Base-by-base conservation (phyloP, 2,113 vertebrate species). In the Myxocyprinus asiaticus region DNA sequence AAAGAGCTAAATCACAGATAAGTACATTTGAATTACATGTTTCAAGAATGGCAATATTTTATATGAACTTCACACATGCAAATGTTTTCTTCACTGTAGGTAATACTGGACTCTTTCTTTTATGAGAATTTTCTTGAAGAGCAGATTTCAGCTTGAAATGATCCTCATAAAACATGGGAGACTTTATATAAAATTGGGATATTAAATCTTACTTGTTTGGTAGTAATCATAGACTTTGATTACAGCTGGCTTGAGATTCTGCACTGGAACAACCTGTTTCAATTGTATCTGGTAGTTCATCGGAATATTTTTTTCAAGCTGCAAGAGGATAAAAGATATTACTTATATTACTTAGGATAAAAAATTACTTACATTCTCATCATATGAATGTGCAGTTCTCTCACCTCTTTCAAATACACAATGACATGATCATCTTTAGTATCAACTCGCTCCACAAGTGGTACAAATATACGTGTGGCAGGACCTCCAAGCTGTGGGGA, bases 171-270 rank as follows among this genome's bases (percentile, higher is more conserved):
- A 33, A 33, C 22, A 33, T 33, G 22, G 22, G 6, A 51, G 3
- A 5, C 10, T 50, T 50, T 9, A 15, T 71, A 56, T 9, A 71
- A 9, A 12, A 47, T 7, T 11, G 8, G 15, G 7, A 15, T 10
- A 7, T 15, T 5, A 76, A 3, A 58, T 15, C 84, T 93, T 89
- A 96, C 95, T 94, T 86, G 93, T 91, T 84, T 95, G 92, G 17
- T 97, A 96, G 87, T 95, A 96, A 88, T 96, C 95, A 0, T 95
- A 95, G 83, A 92, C 86, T 85, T 89, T 88, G 74, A 95, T 87
- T 56, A 88, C 86, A 3, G 95, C 94, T 50, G 95, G 93, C 79
- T 94, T 93, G 82, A 95, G 90, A 83, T 89, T 92, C 42, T 85
- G 56, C 22, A 96, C 92, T 3, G 70, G 78, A 33, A 91, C 47